Percentiles rank a stretch among this genome's conserved stretches.
phyloP scores from a whole-genome alignment of 2,888 invertebrate species.

The Lissonota sp. region DNA sequence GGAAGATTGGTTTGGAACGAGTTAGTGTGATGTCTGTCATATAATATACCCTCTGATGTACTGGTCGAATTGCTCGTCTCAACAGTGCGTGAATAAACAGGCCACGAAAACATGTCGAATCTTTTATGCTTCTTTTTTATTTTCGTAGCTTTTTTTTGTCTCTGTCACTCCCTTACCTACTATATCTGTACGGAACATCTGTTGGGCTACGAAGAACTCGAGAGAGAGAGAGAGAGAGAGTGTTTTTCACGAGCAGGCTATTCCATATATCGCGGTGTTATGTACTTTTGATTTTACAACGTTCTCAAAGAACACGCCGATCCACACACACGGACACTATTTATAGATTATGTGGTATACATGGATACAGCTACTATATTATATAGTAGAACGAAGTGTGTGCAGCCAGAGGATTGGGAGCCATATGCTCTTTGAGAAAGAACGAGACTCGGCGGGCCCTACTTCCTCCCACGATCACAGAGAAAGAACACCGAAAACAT shows the following conservation, averaged over 20 bases:
- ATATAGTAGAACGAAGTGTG: slow-evolving; percentile 8
- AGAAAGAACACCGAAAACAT: no score
- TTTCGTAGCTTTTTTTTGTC: not conserved
- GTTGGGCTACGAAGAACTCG: slow-evolving; percentile 24
- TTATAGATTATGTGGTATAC: slow-evolving; percentile 21
- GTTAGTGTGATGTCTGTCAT: not conserved
- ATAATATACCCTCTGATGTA: no score
- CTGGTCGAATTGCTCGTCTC: not conserved
- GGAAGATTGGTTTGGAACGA: not conserved
- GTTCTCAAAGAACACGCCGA: slow-evolving; percentile 29
- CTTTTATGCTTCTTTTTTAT: slow-evolving; percentile 2
- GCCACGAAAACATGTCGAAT: slow-evolving; percentile 1
- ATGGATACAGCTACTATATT: slow-evolving; percentile 15
- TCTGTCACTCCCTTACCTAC: slow-evolving; percentile 13
- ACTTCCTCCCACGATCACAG: slow-evolving; percentile 20
- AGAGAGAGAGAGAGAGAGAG: not conserved
- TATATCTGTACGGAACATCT: slow-evolving; percentile 22
- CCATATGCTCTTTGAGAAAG: slow-evolving; percentile 29
- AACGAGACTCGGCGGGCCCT: slow-evolving; percentile 12
- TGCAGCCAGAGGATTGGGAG: not conserved
- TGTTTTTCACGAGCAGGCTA: not conserved
- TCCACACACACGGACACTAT: slow-evolving; percentile 23
- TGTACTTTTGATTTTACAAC: slow-evolving; percentile 38
- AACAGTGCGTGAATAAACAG: not conserved
- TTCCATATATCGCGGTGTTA: slow-evolving; percentile 13